Percentiles rank a stretch among this genome's conserved stretches.
These are phyloP conservation scores for Rhadina sibilatrix DNA, from an alignment of 2,113 vertebrate species.

Conservation along the genomic window DNA sequence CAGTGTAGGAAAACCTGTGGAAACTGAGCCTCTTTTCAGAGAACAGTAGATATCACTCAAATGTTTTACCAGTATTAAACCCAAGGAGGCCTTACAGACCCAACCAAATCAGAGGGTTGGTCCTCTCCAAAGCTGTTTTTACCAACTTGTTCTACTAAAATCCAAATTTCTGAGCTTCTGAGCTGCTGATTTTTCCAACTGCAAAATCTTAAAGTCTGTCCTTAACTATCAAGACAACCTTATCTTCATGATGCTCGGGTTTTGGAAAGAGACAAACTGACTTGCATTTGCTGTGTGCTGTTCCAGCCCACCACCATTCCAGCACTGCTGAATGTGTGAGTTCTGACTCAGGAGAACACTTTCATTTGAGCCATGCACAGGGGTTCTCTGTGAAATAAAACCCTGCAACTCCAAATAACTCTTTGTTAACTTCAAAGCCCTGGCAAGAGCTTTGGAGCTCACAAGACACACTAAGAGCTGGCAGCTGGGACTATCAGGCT, in stretches of 20 bases:
- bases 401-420: slow-evolving; percentile 6
- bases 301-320: neutral
- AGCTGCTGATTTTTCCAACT: neutral
- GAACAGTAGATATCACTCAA: neutral
- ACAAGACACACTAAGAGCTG: neutral
- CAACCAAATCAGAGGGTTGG: neutral
- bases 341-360: neutral
- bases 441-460: slow-evolving; percentile 15
- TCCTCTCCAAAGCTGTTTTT: neutral
- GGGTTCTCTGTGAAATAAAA: neutral
- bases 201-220: neutral
- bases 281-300: neutral
- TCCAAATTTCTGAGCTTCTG: neutral
- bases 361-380: neutral
- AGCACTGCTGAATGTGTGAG: neutral
- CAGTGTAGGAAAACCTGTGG: neutral
- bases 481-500: slow-evolving; percentile 20
- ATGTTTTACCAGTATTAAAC: neutral
- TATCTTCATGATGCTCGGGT: neutral
- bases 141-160: neutral
- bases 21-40: neutral
- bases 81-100: neutral
- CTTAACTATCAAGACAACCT: neutral
- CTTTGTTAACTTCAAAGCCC: slow-evolving; percentile 54
- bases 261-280: neutral